Evolutionary conservation across 92 coral and sea anemone genomes (phyloP).

Genomic region (Epizoanthus fatuus): DNA sequence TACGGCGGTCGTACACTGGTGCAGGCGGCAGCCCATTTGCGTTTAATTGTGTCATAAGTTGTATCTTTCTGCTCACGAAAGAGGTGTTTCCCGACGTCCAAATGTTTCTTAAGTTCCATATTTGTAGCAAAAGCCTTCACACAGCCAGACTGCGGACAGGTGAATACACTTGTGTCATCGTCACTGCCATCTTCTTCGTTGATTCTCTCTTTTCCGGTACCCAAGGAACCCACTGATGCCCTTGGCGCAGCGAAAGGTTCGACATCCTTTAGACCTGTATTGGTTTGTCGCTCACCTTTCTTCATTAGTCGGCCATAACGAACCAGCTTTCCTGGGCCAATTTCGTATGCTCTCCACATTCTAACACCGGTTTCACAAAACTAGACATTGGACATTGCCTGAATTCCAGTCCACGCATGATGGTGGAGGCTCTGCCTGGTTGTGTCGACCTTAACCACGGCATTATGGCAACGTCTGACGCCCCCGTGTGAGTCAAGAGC

Average conservation of each 20-base stretch:
- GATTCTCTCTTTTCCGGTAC: background rate
- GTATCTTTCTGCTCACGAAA: background rate
- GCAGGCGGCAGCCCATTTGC: background rate
- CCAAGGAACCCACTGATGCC: background rate
- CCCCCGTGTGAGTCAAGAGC: constrained; percentile 22
- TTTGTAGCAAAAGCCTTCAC: background rate
- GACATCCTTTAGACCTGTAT: background rate
- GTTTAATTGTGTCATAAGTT: background rate
- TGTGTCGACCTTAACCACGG: constrained; percentile 24
- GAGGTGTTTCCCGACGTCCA: constrained; percentile 15
- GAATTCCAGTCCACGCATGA: constrained; percentile 23
- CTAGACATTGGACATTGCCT: constrained; percentile 18
- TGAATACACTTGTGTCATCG: background rate
- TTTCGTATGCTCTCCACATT: constrained; percentile 13
- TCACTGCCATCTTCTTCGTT: background rate
- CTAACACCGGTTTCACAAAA: background rate
- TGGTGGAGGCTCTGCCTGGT: background rate
- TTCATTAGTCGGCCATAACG: background rate
- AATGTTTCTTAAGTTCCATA: background rate
- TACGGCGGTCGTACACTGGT: no score
- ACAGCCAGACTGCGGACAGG: background rate
- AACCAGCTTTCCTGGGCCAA: constrained; percentile 1
- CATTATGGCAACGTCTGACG: constrained; percentile 25
- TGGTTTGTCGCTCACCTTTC: constrained; percentile 1
- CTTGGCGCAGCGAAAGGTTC: constrained; percentile 6